Evolutionary conservation across 2,113 vertebrate species (phyloP).

Genomic region (Channa maculata): DNA sequence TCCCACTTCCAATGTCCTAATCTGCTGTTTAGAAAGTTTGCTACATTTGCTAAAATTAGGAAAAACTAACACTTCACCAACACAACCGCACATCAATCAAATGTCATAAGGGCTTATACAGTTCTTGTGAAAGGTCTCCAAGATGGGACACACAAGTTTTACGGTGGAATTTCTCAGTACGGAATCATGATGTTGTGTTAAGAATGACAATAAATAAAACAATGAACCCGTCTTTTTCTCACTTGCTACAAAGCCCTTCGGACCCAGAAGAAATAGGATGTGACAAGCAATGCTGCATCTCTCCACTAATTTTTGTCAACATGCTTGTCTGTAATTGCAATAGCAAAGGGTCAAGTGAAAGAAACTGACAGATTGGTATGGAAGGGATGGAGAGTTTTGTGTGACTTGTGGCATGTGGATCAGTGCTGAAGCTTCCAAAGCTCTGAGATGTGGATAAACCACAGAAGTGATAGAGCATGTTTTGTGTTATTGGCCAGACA

Average conservation of each 20-base stretch:
- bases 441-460: background rate
- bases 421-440: background rate
- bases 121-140: too few relatives aligned
- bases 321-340: background rate
- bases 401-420: background rate
- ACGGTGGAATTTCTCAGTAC: background rate
- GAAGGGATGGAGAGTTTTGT: background rate
- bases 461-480: background rate
- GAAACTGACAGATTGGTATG: background rate
- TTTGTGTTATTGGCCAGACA: background rate
- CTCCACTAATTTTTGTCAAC: conserved; percentile 1
- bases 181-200: background rate
- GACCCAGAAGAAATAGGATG: background rate
- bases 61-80: too few relatives aligned
- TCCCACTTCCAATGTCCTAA: too few relatives aligned
- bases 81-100: too few relatives aligned
- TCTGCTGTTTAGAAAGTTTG: too few relatives aligned
- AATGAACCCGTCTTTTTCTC: background rate
- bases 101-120: too few relatives aligned
- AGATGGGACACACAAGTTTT: too few relatives aligned
- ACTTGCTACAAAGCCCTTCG: too few relatives aligned
- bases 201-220: background rate
- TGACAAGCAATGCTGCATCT: background rate
- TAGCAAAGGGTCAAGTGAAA: background rate
- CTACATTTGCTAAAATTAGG: too few relatives aligned